Evolutionary conservation across 2,888 invertebrate species (phyloP).

Genomic region (Drosophila nr. medialis): DNA sequence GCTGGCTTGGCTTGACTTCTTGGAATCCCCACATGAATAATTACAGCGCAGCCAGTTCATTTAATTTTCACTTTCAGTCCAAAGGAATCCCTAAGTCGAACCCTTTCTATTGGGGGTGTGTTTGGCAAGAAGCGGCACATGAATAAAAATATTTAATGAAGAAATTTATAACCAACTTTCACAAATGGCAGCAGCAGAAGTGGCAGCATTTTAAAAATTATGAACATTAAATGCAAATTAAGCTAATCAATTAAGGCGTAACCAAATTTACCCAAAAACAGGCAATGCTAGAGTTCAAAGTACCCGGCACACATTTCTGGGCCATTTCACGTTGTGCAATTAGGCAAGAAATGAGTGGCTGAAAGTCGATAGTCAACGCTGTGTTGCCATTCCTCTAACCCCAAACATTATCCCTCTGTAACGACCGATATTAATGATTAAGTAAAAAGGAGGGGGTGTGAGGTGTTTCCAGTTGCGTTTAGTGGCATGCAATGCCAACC

Average conservation of each 20-base stretch:
- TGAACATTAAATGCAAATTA: conserved; percentile 78
- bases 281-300: conserved; percentile 52
- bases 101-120: conserved; percentile 32
- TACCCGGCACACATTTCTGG: conserved; percentile 48
- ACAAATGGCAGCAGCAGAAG: conserved; percentile 40
- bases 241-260: conserved; percentile 73
- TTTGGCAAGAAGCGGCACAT: conserved; percentile 30
- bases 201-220: conserved; percentile 66
- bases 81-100: conserved; percentile 27
- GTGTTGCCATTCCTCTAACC: conserved; percentile 13
- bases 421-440: conserved; percentile 71
- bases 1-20: conserved; percentile 24
- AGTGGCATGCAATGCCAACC: conserved; percentile 55
- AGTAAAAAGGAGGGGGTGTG: background rate
- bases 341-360: conserved; percentile 60
- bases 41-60: conserved; percentile 70
- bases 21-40: conserved; percentile 75
- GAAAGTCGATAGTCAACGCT: conserved; percentile 47
- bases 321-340: conserved; percentile 65
- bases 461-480: conserved; percentile 13
- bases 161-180: conserved; percentile 75
- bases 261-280: conserved; percentile 31
- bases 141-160: conserved; percentile 77
- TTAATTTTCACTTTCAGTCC: conserved; percentile 66
- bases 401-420: conserved; percentile 39